A percentile compares a stretch with the other conserved stretches of the same genome.
Conservation (phyloP, 2,113 vertebrate species). For the Quiscalus mexicanus region DNA sequence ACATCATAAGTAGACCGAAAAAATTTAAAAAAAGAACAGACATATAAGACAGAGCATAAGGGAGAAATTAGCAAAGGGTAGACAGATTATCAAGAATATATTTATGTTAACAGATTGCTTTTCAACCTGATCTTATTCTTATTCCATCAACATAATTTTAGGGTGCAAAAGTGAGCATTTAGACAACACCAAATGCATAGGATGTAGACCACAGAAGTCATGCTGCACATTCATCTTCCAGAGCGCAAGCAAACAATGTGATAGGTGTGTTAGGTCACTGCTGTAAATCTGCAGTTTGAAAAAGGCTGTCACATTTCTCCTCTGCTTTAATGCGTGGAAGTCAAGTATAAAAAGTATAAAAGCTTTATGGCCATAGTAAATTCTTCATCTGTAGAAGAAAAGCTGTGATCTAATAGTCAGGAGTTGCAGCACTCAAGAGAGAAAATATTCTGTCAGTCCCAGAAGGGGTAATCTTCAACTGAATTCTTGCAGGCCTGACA, state of each 20-base stretch:
- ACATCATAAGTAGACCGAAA: not conserved
- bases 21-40: not conserved
- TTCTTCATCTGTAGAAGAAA: not conserved
- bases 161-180: not conserved
- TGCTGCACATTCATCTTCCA: not conserved
- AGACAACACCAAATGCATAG: not conserved
- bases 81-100: not conserved
- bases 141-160: not conserved
- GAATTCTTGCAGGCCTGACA: not conserved
- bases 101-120: not conserved
- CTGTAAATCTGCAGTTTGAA: not conserved
- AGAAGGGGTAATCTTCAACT: not conserved
- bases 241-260: not conserved
- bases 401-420: not conserved
- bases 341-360: not conserved
- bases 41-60: not conserved
- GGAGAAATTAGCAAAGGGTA: not conserved
- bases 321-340: not conserved
- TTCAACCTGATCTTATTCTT: not conserved
- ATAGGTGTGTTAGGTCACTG: not conserved
- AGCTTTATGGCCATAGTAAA: not conserved
- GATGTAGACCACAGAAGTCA: not conserved
- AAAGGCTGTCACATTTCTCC: not conserved
- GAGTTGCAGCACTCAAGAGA: not conserved
- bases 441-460: not conserved